Evolutionary conservation across 1,140 invertebrate genomes (phyloP), one percentile per base, ranked within the genome.

Genomic region (Papilio glaucus): DNA sequence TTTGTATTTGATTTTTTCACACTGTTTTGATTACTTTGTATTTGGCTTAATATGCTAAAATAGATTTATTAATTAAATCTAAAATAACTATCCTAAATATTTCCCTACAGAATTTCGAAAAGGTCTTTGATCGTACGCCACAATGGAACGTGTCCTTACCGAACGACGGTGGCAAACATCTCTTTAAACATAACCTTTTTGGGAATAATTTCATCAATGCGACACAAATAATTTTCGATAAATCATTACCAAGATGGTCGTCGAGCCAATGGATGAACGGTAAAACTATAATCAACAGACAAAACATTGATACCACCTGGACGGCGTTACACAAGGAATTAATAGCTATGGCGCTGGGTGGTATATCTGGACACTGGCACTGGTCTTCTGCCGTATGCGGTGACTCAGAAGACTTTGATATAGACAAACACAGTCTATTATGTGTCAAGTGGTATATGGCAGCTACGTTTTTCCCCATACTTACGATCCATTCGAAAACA

Each of bases 361-460:
- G 90, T 9, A 72, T 88, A 67, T 93, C 90, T 29, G 90, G 91
- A 2, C 78, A 90, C 18, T 87, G 88, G 86, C 71, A 85, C 4
- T 90, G 88, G 87, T 87, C 88, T 6, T 81, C 88, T 8, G 90
- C 90, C 0, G 77, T 91, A 53, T 93, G 91, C 49, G 91, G 91
- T 0, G 90, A 93, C 63, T 86, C 82, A 9, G 83, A 85, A 24
- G 74, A 86, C 15, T 90, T 84, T 61, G 61, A 85, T 21, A 71
- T 65, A 3, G 68, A 74, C 7, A 79, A 39, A 0, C 91, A 93
- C 45, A 73, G 62, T 5, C 77, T 62, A 60, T 77, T 93, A 8
- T 93, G 91, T 37, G 75, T 88, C 2, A 93, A 93, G 84, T 93
- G 91, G 91, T 93, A 93, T 65, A 82, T 91, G 83, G 89, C 90